Base-by-base conservation (phyloP, 92 coral and sea anemone genomes). In the Porites rus region DNA sequence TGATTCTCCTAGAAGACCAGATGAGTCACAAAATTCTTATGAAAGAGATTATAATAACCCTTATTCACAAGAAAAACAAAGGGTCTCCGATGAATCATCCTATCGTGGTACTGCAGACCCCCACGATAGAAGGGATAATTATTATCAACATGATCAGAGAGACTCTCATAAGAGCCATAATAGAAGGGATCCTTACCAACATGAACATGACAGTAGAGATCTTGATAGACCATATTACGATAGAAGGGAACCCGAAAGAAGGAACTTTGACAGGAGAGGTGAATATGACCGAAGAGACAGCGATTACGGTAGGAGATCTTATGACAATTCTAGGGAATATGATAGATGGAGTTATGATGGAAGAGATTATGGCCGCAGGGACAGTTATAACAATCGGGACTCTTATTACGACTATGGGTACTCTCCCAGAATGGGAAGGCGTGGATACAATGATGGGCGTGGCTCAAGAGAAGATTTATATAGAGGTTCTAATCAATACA, bases 391-490 rank as follows among this genome's bases (percentile, higher is more conserved):
- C 31, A 74, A 38, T 18, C 75, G 78, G 17, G 80, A 83, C 21
- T 18, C 79, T 72, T 74, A 62, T 18, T 83, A 74, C n/a, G 80
- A 54, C 38, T 38, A 70, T 5, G 86, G 77, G 13, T 74, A 74
- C 53, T 81, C 77, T 7, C 51, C 80, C 8, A 73, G 80, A 52
- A 79, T 62, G 50, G 80, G 80, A 1, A 62, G 80, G 46, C 38
- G 56, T 20, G 73, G 79, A 19, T 83, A 83, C 24, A 56, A 83
- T 64, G 87, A 74, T 18, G 20, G 61, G 5, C 72, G 73, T 3
- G 50, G 72, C 21, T 83, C 87, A 16, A 43, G 80, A 54, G 87
- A 83, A 46, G 87, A 83, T 25, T 3, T 83, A 64, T 74, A 83
- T 17, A 62, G 80, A 46, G 73, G 63, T 46, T 62, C 87, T 7